A percentile compares a stretch with the other conserved stretches of the same genome.
Conservation (phyloP, 2,113 vertebrate species). For the Plestiodon gilberti region DNA sequence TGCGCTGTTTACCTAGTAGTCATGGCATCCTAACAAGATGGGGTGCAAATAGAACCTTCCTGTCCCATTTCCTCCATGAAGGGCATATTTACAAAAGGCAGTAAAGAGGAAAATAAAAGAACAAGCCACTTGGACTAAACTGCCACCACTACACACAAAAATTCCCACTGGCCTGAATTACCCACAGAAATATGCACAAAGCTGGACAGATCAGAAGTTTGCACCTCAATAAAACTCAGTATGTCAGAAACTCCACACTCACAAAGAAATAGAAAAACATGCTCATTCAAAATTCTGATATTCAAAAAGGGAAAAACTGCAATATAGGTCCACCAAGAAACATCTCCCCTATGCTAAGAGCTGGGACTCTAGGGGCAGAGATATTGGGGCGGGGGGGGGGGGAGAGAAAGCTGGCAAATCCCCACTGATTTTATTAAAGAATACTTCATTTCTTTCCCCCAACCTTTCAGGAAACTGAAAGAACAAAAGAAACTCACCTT, state of each 20-base stretch:
- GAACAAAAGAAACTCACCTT: constrained; percentile 82
- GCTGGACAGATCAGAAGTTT: not conserved
- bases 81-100: not conserved
- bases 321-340: too few relatives aligned
- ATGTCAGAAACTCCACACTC: not conserved
- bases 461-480: not conserved
- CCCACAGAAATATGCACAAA: not conserved
- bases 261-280: not conserved
- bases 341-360: too few relatives aligned
- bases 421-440: not conserved
- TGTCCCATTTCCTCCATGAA: not conserved
- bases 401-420: not conserved
- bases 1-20: not conserved
- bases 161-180: not conserved
- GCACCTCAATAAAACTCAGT: not conserved
- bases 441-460: not conserved
- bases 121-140: not conserved
- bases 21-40: not conserved
- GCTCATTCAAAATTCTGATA: not conserved
- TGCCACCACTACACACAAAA: not conserved
- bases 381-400: not conserved
- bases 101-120: not conserved
- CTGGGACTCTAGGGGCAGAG: not conserved
- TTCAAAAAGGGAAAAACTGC: not conserved
- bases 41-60: not conserved